These are phyloP conservation scores for Globia sparganii DNA, from an alignment of 2,888 invertebrate species.

Conservation along the genomic window DNA sequence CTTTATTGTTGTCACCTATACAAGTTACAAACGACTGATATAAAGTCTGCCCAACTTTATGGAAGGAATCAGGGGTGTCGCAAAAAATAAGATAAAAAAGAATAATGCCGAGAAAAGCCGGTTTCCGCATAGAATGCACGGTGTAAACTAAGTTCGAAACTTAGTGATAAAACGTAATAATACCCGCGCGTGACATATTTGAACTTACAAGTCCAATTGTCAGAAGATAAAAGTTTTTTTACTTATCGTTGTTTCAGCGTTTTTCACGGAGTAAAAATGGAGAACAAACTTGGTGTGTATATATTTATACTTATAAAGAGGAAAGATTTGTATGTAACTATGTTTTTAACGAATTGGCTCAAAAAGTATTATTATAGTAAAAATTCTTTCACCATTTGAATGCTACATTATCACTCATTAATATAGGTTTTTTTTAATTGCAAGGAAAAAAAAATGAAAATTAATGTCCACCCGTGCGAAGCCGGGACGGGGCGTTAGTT, in stretches of 20 bases:
- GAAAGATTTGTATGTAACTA: no score
- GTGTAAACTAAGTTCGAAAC: conserved; percentile 61
- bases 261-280: conserved; percentile 47
- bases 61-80: conserved; percentile 38
- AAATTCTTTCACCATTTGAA: no score
- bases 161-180: conserved; percentile 66
- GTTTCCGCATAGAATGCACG: conserved; percentile 52
- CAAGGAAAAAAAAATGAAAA: no score
- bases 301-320: no score
- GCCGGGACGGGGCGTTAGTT: no score
- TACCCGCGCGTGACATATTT: conserved; percentile 63
- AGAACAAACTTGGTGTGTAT: conserved; percentile 24
- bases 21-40: conserved; percentile 49
- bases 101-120: conserved; percentile 46
- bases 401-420: no score
- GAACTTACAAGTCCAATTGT: conserved; percentile 63
- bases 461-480: no score
- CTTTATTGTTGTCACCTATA: conserved; percentile 45
- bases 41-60: conserved; percentile 47
- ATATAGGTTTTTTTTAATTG: no score
- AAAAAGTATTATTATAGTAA: no score
- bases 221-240: conserved; percentile 62
- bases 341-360: no score
- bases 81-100: conserved; percentile 59
- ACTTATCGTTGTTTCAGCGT: conserved; percentile 45